Evolutionary conservation across 2,113 vertebrate genomes (phyloP).

Genomic region (Dendropsophus ebraccatus): DNA sequence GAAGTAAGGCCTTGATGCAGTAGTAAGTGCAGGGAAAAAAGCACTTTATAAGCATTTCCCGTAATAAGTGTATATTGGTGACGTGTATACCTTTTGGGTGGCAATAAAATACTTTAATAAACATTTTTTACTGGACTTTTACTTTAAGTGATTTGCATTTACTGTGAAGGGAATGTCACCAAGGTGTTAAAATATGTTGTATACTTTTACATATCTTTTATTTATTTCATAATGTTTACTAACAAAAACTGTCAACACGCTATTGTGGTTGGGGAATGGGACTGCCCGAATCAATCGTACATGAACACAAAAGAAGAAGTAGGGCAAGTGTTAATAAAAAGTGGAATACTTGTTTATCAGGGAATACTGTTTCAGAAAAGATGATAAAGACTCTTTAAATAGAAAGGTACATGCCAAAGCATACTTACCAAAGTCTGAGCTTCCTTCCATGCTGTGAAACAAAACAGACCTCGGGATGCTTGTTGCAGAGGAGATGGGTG

Average conservation of each 20-base stretch:
- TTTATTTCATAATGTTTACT: not conserved
- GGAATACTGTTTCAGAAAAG: not conserved
- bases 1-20: too few relatives aligned
- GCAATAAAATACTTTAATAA: too few relatives aligned
- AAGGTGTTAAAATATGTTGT: too few relatives aligned
- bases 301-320: not conserved
- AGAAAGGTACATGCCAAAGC: not conserved
- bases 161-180: too few relatives aligned
- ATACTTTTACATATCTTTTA: not conserved
- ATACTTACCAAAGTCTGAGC: slow-evolving; percentile 58
- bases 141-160: too few relatives aligned
- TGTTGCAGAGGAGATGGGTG: not conserved
- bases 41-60: too few relatives aligned
- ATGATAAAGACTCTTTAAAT: not conserved
- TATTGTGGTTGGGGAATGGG: not conserved
- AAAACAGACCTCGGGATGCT: not conserved
- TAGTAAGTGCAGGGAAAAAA: too few relatives aligned
- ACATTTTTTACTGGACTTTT: too few relatives aligned
- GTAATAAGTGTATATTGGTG: too few relatives aligned
- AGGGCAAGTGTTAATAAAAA: not conserved
- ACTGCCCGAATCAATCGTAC: not conserved
- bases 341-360: not conserved
- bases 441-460: not conserved
- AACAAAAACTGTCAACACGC: not conserved
- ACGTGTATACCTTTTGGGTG: too few relatives aligned